A percentile compares a stretch with the other conserved stretches of the same genome.
phyloP scores from a whole-genome alignment of 2,797 vertebrate species.

The Etheostoma nigrum region DNA sequence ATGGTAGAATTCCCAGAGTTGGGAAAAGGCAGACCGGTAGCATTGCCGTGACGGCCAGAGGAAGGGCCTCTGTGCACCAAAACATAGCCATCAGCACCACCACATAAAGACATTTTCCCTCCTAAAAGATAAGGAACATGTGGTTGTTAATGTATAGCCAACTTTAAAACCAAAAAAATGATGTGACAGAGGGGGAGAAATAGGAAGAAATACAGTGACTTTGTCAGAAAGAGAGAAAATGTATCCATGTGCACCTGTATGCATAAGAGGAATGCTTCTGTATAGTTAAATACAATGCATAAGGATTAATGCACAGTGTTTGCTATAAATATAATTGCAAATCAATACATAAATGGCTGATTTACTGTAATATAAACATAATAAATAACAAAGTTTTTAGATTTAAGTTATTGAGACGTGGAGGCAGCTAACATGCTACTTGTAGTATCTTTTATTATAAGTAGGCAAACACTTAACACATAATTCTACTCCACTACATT shows the following conservation, averaged over 20 bases:
- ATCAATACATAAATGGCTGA: background rate
- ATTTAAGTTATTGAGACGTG: too few species aligned
- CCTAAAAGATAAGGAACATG: constrained; percentile 80
- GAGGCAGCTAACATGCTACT: background rate
- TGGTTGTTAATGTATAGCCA: constrained; percentile 8
- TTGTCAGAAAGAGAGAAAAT: too few species aligned
- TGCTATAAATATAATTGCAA: background rate
- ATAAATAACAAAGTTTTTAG: too few species aligned
- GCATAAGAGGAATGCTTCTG: too few species aligned
- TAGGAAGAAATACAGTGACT: background rate
- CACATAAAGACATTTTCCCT: constrained; percentile 96
- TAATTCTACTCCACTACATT: background rate
- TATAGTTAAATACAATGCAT: background rate
- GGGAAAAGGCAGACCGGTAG: constrained; percentile 96
- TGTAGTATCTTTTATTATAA: background rate
- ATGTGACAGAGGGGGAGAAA: background rate
- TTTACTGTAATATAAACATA: background rate
- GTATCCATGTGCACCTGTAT: too few species aligned
- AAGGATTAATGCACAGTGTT: background rate
- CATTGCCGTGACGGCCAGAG: constrained; percentile 94
- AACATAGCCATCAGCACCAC: constrained; percentile 94
- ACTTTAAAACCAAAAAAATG: background rate
- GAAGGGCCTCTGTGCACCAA: constrained; percentile 97
- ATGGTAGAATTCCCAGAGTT: constrained; percentile 92
- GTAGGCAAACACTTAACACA: background rate